A percentile compares a stretch with the other conserved stretches of the same genome.
Conservation (phyloP, 2,113 vertebrate species). For the Arvicanthis niloticus region DNA sequence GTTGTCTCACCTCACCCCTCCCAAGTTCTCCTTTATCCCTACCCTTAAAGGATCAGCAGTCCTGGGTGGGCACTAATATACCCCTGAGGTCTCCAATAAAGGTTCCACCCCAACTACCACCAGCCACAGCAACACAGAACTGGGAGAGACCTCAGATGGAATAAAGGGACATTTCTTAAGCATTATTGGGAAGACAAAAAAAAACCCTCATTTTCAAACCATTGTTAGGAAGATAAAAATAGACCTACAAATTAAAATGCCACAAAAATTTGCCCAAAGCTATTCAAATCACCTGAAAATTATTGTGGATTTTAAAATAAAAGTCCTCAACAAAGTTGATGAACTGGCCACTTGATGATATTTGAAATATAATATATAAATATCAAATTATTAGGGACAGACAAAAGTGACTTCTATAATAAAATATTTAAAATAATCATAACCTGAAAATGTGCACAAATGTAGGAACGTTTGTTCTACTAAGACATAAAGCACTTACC, state of each 20-base stretch:
- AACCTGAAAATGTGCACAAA: slow-evolving; percentile 19
- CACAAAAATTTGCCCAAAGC: neutral
- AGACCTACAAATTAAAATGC: neutral
- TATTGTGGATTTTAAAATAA: neutral
- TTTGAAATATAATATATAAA: slow-evolving; percentile 32
- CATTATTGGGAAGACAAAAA: neutral
- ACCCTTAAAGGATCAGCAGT: neutral
- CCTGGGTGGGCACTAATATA: neutral
- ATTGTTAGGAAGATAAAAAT: neutral
- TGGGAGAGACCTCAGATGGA: neutral
- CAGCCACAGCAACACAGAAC: neutral
- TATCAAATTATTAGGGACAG: neutral
- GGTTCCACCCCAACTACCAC: neutral
- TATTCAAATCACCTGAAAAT: slow-evolving; percentile 8
- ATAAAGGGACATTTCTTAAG: neutral
- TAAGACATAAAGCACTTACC: neutral
- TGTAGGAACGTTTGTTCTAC: neutral
- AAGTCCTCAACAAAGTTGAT: neutral
- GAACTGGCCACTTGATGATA: neutral
- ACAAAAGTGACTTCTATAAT: neutral
- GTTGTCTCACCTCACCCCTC: no score
- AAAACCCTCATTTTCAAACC: neutral
- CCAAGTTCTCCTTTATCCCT: neutral
- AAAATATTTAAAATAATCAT: slow-evolving; percentile 26
- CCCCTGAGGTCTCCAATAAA: neutral